These are phyloP conservation scores for Caenorhabditis sp. DNA, from an alignment of 2,888 invertebrate species.

Conservation along the genomic window DNA sequence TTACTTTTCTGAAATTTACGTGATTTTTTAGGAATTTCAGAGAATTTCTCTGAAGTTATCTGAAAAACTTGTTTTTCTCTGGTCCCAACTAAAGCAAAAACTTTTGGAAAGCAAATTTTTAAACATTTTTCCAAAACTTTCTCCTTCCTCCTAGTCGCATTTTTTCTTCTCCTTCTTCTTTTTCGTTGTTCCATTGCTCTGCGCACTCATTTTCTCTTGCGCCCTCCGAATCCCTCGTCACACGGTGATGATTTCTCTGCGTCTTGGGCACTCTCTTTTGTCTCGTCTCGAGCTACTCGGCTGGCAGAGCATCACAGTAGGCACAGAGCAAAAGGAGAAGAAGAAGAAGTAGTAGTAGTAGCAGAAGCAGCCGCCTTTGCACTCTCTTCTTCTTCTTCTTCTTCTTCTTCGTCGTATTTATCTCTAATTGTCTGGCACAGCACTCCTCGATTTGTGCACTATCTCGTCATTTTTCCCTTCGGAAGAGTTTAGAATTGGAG, in stretches of 20 bases:
- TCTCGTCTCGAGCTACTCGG: too few relatives aligned
- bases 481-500: conserved; percentile 1
- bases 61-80: neutral
- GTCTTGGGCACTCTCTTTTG: neutral
- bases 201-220: neutral
- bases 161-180: neutral
- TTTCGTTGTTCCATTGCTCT: neutral
- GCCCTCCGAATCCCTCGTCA: neutral
- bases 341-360: neutral
- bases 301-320: too few relatives aligned
- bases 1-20: too few relatives aligned
- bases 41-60: too few relatives aligned
- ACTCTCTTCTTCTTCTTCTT: conserved; percentile 2
- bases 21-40: too few relatives aligned
- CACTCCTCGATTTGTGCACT: neutral
- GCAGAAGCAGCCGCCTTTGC: conserved; percentile 1
- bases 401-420: neutral
- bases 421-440: neutral
- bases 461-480: neutral
- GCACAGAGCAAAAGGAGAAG: neutral
- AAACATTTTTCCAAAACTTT: neutral
- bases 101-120: too few relatives aligned
- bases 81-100: neutral
- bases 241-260: neutral
- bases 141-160: neutral